Evolutionary conservation across 2,797 vertebrate species (phyloP), one percentile per base, ranked within the genome.

Genomic region (Australoheros facetus): DNA sequence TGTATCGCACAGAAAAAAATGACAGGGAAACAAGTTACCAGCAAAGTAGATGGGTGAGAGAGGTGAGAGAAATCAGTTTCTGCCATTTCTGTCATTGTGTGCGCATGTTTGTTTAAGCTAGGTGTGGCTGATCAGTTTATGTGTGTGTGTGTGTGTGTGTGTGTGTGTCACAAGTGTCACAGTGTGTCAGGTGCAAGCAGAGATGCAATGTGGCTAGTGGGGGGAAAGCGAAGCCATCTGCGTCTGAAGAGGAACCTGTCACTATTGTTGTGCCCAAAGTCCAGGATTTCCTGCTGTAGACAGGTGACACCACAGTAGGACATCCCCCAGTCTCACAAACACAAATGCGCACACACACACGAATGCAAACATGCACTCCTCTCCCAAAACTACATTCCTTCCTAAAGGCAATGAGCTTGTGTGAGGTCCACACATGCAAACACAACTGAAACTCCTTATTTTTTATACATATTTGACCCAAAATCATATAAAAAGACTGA

Each of bases 241-340:
- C 89, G 94, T 97, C 95, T 96, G 96, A 97, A 97, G 96, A 96
- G 88, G 92, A 96, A 95, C 96, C 92, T 97, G 97, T 98, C 97
- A 97, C 96, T 97, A 97, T 96, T 95, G 93, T 93, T 94, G 93
- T 89, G 90, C 87, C 88, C 91, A 73, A 92, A 91, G 80, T 94
- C 93, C 92, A 92, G 91, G 93, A 91, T 93, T 91, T 92, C 91
- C 88, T 93, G 93, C 91, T 93, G 91, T 86, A 94, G 95, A 95
- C 95, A 96, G 95, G 95, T 96, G 95, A 95, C 95, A 95, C 94
- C 94, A 90, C 94, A 93, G 94, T 94, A 84, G 94, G 94, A 93
- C 92, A 95, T 83, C 90, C 85, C 86, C 82, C 54, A 57, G 26
- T 70, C 71, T 8, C 42, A 60, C 78, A 72, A 23, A 39, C 58